A percentile compares a stretch with the other conserved stretches of the same genome.
These are phyloP conservation scores for Stichodactyla helianthus DNA, from an alignment of 64 coral and sea anemone species.

Conservation along the genomic window DNA sequence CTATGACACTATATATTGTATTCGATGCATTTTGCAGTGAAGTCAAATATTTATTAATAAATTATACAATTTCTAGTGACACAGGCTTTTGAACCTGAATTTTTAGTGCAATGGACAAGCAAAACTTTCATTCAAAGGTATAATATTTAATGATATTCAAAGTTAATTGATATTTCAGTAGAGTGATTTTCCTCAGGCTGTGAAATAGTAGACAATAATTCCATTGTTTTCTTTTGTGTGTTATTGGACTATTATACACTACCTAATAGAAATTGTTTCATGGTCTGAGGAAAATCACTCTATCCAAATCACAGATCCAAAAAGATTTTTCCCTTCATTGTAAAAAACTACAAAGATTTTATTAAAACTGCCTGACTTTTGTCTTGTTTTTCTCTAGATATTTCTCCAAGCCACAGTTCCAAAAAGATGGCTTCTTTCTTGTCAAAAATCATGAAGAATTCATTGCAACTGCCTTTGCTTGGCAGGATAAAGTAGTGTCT, in stretches of 20 bases:
- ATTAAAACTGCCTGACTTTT: not conserved
- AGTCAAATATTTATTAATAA: not conserved
- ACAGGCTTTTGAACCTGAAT: slow-evolving; percentile 31
- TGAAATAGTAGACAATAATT: too few relatives aligned
- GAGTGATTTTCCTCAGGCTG: not conserved
- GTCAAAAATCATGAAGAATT: slow-evolving; percentile 25
- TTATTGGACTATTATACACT: too few relatives aligned
- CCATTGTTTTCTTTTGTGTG: too few relatives aligned
- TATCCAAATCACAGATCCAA: not conserved
- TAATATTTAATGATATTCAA: not conserved
- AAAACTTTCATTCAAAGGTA: not conserved
- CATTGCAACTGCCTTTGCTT: slow-evolving; percentile 46
- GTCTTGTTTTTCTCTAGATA: slow-evolving; percentile 2
- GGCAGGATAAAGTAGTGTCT: slow-evolving; percentile 14
- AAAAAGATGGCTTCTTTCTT: slow-evolving; percentile 52
- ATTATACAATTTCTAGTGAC: not conserved
- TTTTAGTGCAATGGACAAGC: not conserved
- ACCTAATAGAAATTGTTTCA: too few relatives aligned
- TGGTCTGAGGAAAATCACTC: too few relatives aligned
- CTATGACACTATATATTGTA: too few relatives aligned
- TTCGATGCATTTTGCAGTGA: too few relatives aligned
- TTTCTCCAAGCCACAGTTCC: slow-evolving; percentile 22
- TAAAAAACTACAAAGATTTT: too few relatives aligned
- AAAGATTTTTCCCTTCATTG: not conserved
- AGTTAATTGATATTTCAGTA: not conserved